Evolutionary conservation across 2,113 vertebrate species (phyloP).

Genomic region (Paramormyrops kingsleyae): DNA sequence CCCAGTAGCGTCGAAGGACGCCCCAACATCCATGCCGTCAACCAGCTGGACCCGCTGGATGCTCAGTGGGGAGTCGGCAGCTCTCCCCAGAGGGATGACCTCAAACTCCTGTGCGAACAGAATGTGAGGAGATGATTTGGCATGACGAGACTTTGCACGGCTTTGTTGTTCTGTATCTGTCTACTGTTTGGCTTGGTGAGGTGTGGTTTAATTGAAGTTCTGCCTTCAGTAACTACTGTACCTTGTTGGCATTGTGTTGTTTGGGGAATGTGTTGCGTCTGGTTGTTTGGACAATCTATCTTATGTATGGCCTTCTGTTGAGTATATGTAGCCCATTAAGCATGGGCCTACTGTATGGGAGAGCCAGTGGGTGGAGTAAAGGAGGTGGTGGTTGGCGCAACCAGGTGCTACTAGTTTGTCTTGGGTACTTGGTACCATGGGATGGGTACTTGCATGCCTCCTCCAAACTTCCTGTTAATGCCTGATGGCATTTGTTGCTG

Average conservation of each 20-base stretch:
- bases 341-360: neutral
- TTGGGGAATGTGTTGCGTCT: neutral
- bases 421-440: neutral
- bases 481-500: slow-evolving; percentile 1
- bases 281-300: neutral
- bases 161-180: neutral
- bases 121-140: slow-evolving; percentile 70
- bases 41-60: slow-evolving; percentile 87
- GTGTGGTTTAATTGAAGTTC: neutral
- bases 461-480: neutral
- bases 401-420: neutral
- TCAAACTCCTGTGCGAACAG: slow-evolving; percentile 97
- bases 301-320: neutral
- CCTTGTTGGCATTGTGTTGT: neutral
- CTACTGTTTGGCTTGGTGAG: neutral
- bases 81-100: slow-evolving; percentile 93
- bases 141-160: neutral
- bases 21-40: slow-evolving; percentile 67
- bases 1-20: slow-evolving; percentile 59
- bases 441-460: neutral
- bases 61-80: slow-evolving; percentile 94
- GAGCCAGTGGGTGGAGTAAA: neutral
- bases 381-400: neutral
- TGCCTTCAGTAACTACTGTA: neutral
- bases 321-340: neutral